These are phyloP conservation scores for Pogonomyrmex barbatus DNA, from an alignment of 1,140 invertebrate species.

Conservation along the genomic window DNA sequence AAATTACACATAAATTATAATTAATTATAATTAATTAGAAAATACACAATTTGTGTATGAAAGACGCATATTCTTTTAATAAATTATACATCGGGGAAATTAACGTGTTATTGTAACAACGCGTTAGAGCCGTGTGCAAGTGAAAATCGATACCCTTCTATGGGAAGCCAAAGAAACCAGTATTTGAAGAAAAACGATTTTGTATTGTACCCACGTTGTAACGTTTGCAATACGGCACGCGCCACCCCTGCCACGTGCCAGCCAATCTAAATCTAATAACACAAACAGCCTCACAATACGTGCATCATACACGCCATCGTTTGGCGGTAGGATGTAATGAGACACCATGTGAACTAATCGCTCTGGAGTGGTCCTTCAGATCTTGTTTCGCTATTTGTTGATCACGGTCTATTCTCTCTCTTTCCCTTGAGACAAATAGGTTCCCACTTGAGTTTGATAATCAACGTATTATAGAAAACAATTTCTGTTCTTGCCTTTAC, in stretches of 20 bases:
- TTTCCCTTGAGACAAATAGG: conserved; percentile 62
- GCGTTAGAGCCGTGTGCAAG: conserved; percentile 2
- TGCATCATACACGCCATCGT: conserved; percentile 66
- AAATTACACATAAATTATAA: not conserved
- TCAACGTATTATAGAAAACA: conserved; percentile 50
- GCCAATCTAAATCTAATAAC: conserved; percentile 85
- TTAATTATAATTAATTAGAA: not conserved
- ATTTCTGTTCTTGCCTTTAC: not conserved
- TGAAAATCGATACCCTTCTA: conserved; percentile 64
- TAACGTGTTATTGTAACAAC: conserved; percentile 33
- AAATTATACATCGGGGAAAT: conserved; percentile 40
- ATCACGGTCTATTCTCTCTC: conserved; percentile 64
- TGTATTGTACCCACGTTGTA: conserved; percentile 75
- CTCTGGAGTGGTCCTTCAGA: conserved; percentile 80
- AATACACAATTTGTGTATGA: not conserved
- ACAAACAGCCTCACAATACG: conserved; percentile 82
- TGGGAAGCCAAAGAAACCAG: conserved; percentile 61
- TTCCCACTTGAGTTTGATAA: conserved; percentile 34
- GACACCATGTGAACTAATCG: conserved; percentile 86
- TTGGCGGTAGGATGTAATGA: conserved; percentile 78
- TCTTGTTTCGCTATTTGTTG: conserved; percentile 82
- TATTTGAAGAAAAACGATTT: conserved; percentile 73
- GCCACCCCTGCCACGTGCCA: conserved; percentile 75
- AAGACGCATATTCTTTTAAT: conserved; percentile 1
- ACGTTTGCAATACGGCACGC: conserved; percentile 79